A percentile compares a stretch with the other conserved stretches of the same genome.
These are phyloP conservation scores for Platichthys stellatus DNA, from an alignment of 2,113 vertebrate genomes.

Conservation along the genomic window DNA sequence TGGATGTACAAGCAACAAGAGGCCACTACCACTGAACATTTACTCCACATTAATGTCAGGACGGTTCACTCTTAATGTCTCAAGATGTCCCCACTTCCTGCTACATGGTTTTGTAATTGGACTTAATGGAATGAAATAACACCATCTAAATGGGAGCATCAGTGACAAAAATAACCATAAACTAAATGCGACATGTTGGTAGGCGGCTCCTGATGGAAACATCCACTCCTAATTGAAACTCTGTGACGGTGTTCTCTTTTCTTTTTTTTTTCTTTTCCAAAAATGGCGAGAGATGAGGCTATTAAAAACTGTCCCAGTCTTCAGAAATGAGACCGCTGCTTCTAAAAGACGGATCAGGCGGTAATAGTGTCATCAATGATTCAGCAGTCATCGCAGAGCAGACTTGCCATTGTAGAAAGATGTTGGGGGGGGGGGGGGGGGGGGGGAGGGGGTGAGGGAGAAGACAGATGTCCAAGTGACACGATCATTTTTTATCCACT, in stretches of 20 bases:
- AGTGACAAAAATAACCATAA: conserved; percentile 39
- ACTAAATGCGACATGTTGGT: conserved; percentile 9
- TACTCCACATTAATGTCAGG: conserved; percentile 10
- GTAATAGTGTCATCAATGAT: conserved; percentile 74
- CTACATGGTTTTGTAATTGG: conserved; percentile 23
- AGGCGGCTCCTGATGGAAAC: conserved; percentile 15
- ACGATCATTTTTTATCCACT: conserved; percentile 8
- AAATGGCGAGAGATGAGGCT: conserved; percentile 55
- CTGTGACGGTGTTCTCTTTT: conserved; percentile 4
- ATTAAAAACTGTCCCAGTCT: conserved; percentile 63
- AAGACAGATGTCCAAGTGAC: conserved; percentile 37
- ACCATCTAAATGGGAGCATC: conserved; percentile 19
- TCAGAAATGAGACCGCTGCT: conserved; percentile 42
- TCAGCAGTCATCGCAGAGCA: conserved; percentile 56
- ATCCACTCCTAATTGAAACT: conserved; percentile 41
- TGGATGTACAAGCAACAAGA: neutral
- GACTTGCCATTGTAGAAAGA: conserved; percentile 53
- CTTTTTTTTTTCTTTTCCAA: neutral
- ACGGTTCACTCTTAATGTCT: no score
- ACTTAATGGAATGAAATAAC: conserved; percentile 36
- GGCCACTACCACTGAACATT: neutral
- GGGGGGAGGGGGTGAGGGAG: conserved; percentile 9
- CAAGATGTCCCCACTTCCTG: neutral
- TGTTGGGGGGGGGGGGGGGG: conserved; percentile 1
- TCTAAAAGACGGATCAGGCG: conserved; percentile 54